These are phyloP conservation scores for Campylomormyrus numenius DNA, from an alignment of 2,113 vertebrate genomes.

Conservation along the genomic window DNA sequence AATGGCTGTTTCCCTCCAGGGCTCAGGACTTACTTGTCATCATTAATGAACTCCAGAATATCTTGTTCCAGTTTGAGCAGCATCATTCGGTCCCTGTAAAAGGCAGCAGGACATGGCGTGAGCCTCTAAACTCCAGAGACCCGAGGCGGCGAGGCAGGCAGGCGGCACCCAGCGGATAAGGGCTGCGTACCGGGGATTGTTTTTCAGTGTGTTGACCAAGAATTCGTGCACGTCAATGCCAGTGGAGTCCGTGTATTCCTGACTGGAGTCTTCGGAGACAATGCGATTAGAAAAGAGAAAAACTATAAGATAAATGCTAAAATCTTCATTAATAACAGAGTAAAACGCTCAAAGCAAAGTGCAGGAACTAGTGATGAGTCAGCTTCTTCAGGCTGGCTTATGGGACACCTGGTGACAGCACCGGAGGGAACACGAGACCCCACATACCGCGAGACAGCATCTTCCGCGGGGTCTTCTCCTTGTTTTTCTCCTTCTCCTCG, in stretches of 20 bases:
- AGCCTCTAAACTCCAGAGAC: background rate
- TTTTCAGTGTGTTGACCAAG: conserved; percentile 99
- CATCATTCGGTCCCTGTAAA: conserved; percentile 95
- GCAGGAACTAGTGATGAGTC: background rate
- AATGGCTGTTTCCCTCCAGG: background rate
- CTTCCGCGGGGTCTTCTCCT: conserved; percentile 85
- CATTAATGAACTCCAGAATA: conserved; percentile 98
- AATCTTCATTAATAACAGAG: background rate
- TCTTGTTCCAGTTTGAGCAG: conserved; percentile 99
- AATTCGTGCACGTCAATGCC: conserved; percentile 98
- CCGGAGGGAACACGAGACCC: background rate
- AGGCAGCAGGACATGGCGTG: background rate
- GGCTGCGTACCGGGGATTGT: conserved; percentile 85
- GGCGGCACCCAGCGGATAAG: background rate
- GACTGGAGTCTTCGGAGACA: conserved; percentile 81
- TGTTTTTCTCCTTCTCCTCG: conserved; percentile 89
- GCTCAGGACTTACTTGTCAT: conserved; percentile 74
- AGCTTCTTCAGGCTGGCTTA: background rate
- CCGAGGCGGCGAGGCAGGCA: background rate
- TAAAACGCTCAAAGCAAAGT: background rate
- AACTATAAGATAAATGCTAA: background rate
- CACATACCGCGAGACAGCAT: conserved; percentile 89
- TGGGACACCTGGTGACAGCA: background rate
- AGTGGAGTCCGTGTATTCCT: conserved; percentile 98
- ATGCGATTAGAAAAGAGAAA: background rate